Conservation (phyloP, 2,113 vertebrate genomes). For the Nothocercus julius region DNA sequence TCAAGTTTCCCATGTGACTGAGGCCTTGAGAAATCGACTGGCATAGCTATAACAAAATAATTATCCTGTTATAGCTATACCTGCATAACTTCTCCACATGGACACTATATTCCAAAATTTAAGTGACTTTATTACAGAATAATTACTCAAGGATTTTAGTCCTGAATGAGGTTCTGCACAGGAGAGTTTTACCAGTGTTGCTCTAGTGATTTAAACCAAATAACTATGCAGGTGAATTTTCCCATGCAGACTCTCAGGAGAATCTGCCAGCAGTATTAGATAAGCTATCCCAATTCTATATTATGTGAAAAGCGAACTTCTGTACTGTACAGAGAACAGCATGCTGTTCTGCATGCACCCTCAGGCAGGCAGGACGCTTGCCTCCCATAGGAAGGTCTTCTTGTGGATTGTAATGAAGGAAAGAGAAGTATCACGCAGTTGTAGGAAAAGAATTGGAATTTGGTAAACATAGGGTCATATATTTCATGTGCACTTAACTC, state of each 20-base stretch:
- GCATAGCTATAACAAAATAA: slow-evolving; percentile 65
- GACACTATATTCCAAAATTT: slow-evolving; percentile 56
- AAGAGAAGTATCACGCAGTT: not conserved
- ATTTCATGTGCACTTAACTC: not conserved
- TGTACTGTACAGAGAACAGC: not conserved
- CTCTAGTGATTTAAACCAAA: slow-evolving; percentile 54
- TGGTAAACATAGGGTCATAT: not conserved
- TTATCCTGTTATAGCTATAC: slow-evolving; percentile 50
- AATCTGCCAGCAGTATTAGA: not conserved
- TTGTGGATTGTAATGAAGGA: not conserved
- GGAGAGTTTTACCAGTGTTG: not conserved
- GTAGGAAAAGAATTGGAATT: not conserved
- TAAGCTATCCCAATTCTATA: slow-evolving; percentile 11
- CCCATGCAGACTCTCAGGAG: slow-evolving; percentile 5
- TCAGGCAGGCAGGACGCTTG: not conserved
- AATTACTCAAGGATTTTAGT: slow-evolving; percentile 59
- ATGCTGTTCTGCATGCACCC: not conserved
- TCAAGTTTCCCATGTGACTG: slow-evolving; percentile 41
- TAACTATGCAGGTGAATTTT: slow-evolving; percentile 39
- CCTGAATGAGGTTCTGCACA: slow-evolving; percentile 32
- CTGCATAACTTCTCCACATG: slow-evolving; percentile 56
- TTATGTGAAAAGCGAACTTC: slow-evolving; percentile 41
- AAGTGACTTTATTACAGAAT: slow-evolving; percentile 67
- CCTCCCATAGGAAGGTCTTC: not conserved
- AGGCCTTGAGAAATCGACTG: slow-evolving; percentile 47